These are phyloP conservation scores for Cosmorhoe ocellata DNA, from an alignment of 2,888 invertebrate species.

Conservation along the genomic window DNA sequence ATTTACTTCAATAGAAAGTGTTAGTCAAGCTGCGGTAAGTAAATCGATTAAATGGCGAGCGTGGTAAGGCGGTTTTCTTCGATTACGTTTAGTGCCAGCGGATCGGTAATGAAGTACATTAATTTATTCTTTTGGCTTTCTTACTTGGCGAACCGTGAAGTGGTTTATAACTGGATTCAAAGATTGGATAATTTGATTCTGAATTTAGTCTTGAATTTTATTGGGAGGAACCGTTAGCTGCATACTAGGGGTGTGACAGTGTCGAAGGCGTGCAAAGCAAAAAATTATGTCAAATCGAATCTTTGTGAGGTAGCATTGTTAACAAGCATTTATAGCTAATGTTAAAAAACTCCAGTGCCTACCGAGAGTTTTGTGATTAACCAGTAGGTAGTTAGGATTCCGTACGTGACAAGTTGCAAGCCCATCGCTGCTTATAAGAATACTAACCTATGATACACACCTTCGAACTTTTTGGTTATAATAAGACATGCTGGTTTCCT, in stretches of 20 bases:
- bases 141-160: slow-evolving; percentile 18
- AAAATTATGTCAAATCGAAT: no score
- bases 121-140: slow-evolving; percentile 23
- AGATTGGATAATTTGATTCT: slow-evolving; percentile 22
- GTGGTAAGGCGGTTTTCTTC: slow-evolving; percentile 29
- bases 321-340: no score
- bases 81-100: slow-evolving; percentile 42
- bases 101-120: slow-evolving; percentile 24
- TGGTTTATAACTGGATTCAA: slow-evolving; percentile 23
- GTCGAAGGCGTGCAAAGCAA: not conserved
- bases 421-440: no score
- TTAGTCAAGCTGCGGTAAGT: slow-evolving; percentile 14
- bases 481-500: no score
- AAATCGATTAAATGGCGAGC: slow-evolving; percentile 42
- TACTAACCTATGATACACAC: no score
- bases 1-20: not conserved
- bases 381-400: no score
- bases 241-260: slow-evolving; percentile 8
- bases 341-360: no score
- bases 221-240: slow-evolving; percentile 25
- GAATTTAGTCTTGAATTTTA: slow-evolving; percentile 13
- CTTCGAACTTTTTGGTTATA: no score
- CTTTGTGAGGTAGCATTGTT: no score
- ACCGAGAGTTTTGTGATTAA: no score
- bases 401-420: no score